Evolutionary conservation across 2,113 vertebrate species (phyloP).

Genomic region (Glareola pratincola): DNA sequence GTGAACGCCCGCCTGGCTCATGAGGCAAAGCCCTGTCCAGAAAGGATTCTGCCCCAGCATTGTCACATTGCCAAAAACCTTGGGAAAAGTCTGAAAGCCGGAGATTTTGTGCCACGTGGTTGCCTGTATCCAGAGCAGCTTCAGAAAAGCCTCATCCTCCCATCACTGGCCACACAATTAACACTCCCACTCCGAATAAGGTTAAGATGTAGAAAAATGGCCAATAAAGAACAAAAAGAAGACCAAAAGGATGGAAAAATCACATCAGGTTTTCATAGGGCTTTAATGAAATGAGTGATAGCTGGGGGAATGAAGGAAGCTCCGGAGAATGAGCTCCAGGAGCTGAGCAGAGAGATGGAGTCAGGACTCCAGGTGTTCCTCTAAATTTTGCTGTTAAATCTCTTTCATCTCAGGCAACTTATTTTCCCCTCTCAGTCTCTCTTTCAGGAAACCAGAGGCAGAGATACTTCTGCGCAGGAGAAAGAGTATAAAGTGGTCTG

Average conservation of each 20-base stretch:
- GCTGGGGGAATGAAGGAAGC: not conserved
- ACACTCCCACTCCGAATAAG: not conserved
- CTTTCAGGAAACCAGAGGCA: not conserved
- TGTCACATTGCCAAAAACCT: accelerated
- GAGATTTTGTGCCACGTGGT: not conserved
- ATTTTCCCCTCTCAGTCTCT: not conserved
- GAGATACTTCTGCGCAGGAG: not conserved
- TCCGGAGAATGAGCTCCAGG: not conserved
- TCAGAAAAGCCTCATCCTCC: not conserved
- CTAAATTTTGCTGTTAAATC: not conserved
- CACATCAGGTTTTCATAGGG: not conserved
- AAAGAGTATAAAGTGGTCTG: not conserved
- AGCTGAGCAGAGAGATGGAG: not conserved
- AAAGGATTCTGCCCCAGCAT: not conserved
- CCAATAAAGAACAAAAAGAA: not conserved
- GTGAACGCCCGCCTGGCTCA: accelerated
- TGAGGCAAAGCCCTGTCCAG: not conserved
- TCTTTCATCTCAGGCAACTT: not conserved
- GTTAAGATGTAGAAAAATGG: not conserved
- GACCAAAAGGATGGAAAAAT: not conserved
- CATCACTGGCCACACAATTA: not conserved
- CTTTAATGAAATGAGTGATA: not conserved
- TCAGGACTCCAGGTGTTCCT: not conserved
- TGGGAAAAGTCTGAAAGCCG: too few species aligned
- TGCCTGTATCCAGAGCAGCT: not conserved